Evolutionary conservation across 2,888 invertebrate species (phyloP).

Genomic region (Rotaria magnacalcarata): DNA sequence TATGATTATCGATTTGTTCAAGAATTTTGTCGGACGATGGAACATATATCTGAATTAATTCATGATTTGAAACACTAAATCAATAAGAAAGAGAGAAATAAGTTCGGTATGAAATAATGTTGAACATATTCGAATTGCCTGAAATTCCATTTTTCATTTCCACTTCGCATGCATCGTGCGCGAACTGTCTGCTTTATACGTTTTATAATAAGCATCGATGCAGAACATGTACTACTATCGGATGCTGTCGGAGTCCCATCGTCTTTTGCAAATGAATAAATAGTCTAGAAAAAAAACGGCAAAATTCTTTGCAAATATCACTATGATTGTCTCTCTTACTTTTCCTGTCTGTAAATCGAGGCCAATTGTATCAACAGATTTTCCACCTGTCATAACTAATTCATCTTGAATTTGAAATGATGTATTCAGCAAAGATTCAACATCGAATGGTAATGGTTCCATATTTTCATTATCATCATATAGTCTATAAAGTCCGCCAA

Average conservation of each 20-base stretch:
- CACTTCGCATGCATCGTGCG: constrained; percentile 79
- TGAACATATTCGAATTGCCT: too few species aligned
- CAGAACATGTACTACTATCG: background rate
- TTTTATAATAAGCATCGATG: constrained; percentile 70
- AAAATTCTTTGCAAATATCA: constrained; percentile 62
- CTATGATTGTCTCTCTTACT: constrained; percentile 47
- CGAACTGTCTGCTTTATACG: constrained; percentile 80
- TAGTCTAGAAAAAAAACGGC: background rate
- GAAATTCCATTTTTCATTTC: constrained; percentile 70
- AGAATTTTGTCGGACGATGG: background rate
- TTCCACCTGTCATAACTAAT: constrained; percentile 67
- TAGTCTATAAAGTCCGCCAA: constrained; percentile 73
- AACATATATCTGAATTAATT: background rate
- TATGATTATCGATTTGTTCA: background rate
- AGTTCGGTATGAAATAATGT: too few species aligned
- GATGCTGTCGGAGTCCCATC: constrained; percentile 64
- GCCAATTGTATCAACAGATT: constrained; percentile 78
- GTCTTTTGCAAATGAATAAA: background rate
- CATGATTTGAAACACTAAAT: constrained; percentile 24
- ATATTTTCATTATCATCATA: constrained; percentile 72
- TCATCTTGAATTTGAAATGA: constrained; percentile 71
- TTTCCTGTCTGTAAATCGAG: constrained; percentile 71
- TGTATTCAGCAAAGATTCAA: constrained; percentile 74
- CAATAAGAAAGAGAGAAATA: too few species aligned
- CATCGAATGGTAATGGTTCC: constrained; percentile 78